Evolutionary conservation across 1,140 invertebrate genomes (phyloP), one percentile per base, ranked within the genome.

Genomic region (Colletes gigas): DNA sequence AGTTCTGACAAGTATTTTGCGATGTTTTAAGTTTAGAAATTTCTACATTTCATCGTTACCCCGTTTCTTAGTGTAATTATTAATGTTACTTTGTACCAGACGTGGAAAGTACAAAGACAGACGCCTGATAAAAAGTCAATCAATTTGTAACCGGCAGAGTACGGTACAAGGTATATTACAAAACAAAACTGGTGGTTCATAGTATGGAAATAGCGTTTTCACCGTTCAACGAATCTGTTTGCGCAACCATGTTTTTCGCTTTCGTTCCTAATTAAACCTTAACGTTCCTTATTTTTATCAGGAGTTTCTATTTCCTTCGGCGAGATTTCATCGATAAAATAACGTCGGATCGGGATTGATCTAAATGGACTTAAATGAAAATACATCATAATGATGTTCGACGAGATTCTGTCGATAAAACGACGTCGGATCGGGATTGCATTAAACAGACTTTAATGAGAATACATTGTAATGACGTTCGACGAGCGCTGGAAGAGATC

Each of bases 201-300:
- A 30, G 41, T n/a, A 17, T 10, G 69, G 17, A 78, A 65, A 78
- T 65, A 52, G 54, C 52, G 3, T 69, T 67, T 55, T 78, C 76
- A 78, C 67, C 76, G 76, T 78, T 78, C 76, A 78, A 50, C 59
- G 77, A 54, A 54, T 62, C 55, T 52, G 39, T 78, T 78, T 71
- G 57, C 44, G 69, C 60, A 79, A 79, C 59, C 44, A 39, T 8
- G 19, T 55, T 63, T 65, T 50, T 62, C 57, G 17, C 76, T 72
- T 73, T 73, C 77, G 19, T 79, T 77, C 65, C 4, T 30, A 21
- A 65, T 73, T 72, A 30, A 65, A 55, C 15, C 50, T 19, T 19
- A 19, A 44, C 50, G 30, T 12, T 17, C 17, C 4, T 4, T 14
- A 62, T 17, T 66, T 66, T 44, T 66, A n/a, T 44, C 21, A 12